A percentile compares a stretch with the other conserved stretches of the same genome.
Evolutionary conservation across 2,797 vertebrate genomes (phyloP).

Genomic region (Pseudochirops cupreus): DNA sequence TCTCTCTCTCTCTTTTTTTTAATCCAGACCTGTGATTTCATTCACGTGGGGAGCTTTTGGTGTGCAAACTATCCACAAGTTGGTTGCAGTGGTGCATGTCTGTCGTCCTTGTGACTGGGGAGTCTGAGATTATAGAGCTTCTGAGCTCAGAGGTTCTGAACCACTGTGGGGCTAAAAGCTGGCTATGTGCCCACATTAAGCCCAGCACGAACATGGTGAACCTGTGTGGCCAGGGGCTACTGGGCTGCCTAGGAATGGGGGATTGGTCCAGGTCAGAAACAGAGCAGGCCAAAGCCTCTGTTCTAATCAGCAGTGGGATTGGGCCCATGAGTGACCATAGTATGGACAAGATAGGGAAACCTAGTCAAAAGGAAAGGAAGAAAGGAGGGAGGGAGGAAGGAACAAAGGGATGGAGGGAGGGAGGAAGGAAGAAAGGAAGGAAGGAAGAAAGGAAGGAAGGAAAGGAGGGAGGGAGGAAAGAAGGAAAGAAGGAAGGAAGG

Average conservation of each 20-base stretch:
- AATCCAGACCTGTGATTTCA: background rate
- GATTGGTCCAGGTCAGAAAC: background rate
- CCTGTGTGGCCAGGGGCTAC: background rate
- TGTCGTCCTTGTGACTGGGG: background rate
- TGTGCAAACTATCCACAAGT: background rate
- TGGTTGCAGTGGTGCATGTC: background rate
- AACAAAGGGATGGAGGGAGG: no score
- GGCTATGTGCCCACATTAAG: background rate
- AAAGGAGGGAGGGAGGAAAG: no score
- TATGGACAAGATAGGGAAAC: background rate
- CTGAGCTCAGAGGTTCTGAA: background rate
- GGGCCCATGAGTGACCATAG: background rate
- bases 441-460: no score
- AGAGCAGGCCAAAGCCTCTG: background rate
- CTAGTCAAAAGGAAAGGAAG: background rate
- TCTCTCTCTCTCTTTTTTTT: background rate
- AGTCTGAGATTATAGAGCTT: background rate
- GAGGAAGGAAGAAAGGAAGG: no score
- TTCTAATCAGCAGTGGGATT: background rate
- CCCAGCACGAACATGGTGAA: background rate
- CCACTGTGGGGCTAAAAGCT: background rate
- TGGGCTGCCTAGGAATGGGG: no score
- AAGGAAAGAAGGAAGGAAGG: background rate
- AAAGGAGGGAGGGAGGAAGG: background rate
- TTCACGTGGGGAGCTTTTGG: background rate